Conservation (phyloP, 2,888 invertebrate species). For the Hypolimnas misippus region DNA sequence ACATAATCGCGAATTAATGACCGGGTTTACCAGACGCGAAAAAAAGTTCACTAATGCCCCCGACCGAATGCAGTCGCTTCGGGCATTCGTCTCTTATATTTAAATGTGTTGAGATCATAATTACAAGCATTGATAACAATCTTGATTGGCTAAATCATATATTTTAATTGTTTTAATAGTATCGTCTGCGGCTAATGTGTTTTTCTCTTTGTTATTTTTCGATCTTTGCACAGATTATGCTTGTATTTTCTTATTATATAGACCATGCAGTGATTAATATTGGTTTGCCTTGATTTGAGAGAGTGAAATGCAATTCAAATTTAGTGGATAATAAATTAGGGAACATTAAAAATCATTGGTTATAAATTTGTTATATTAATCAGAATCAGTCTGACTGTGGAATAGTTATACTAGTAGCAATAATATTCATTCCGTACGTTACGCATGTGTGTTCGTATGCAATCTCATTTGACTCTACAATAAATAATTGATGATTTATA, state of each 20-base stretch:
- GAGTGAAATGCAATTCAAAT: too few relatives aligned
- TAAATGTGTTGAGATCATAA: conserved; percentile 13
- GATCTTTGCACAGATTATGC: neutral
- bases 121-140: conserved; percentile 14
- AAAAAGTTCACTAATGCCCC: conserved; percentile 40
- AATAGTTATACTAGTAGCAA: too few relatives aligned
- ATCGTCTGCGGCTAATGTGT: neutral
- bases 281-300: neutral
- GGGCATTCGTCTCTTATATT: too few relatives aligned
- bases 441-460: too few relatives aligned
- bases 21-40: conserved; percentile 47
- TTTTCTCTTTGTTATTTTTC: neutral
- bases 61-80: too few relatives aligned
- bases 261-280: neutral
- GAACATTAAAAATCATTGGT: too few relatives aligned
- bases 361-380: too few relatives aligned
- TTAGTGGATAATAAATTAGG: too few relatives aligned
- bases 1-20: conserved; percentile 74
- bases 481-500: too few relatives aligned
- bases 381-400: too few relatives aligned
- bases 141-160: neutral
- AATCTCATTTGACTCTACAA: too few relatives aligned
- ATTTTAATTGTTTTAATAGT: neutral
- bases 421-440: too few relatives aligned
- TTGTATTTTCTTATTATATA: neutral